Conservation (phyloP, 2,888 invertebrate genomes). For the Stenichneumon culpator region DNA sequence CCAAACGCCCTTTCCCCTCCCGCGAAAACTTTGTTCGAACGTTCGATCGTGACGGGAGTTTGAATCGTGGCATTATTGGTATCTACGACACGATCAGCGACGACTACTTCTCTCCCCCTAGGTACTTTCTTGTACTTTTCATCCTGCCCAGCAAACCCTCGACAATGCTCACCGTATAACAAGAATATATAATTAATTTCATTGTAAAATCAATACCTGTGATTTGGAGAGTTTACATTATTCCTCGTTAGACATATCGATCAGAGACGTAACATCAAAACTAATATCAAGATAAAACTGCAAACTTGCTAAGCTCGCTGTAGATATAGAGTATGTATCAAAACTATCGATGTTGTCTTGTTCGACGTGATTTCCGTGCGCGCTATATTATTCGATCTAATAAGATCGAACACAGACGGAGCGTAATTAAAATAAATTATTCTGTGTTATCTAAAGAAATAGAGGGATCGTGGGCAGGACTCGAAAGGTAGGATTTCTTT, state of each 20-base stretch:
- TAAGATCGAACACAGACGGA: too few species aligned
- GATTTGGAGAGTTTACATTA: constrained; percentile 3
- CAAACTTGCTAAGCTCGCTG: not conserved
- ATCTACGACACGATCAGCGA: constrained; percentile 63
- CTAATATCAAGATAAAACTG: not conserved
- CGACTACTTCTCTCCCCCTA: constrained; percentile 11
- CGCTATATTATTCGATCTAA: too few species aligned
- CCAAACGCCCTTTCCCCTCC: constrained; percentile 63
- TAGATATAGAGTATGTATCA: not conserved
- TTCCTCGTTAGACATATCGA: constrained; percentile 7
- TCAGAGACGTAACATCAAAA: not conserved
- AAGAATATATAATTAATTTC: constrained; percentile 32
- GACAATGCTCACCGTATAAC: not conserved
- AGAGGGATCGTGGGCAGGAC: too few species aligned
- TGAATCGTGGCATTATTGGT: constrained; percentile 64
- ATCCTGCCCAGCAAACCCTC: not conserved
- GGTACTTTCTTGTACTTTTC: constrained; percentile 44
- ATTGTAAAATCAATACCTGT: not conserved
- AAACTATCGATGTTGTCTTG: too few species aligned
- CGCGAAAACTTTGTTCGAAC: constrained; percentile 68
- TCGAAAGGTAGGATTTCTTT: too few species aligned
- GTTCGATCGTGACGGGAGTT: constrained; percentile 69
- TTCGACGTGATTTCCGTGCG: too few species aligned
- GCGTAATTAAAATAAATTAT: too few species aligned
- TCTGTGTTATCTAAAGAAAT: too few species aligned